phyloP scores from a whole-genome alignment of 2,113 vertebrate species.

The Ancistrus triradiatus region DNA sequence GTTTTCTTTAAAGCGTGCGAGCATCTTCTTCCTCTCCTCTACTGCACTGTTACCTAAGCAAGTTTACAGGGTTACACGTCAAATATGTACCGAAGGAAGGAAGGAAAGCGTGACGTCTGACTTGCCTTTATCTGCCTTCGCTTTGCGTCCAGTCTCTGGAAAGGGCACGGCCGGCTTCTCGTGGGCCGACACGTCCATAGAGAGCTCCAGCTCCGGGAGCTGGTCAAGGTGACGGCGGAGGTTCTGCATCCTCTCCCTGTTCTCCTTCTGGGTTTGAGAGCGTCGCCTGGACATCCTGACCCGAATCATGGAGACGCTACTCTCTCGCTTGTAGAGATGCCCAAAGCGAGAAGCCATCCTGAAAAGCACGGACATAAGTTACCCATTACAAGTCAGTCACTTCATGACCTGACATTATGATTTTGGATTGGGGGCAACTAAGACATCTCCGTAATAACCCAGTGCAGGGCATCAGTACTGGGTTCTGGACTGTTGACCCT shows the following conservation, averaged over 20 bases:
- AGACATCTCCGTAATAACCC: too few species aligned
- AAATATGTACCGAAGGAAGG: not conserved
- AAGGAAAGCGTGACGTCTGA: not conserved
- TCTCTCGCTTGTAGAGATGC: conserved; percentile 72
- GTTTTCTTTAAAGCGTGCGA: conserved; percentile 84
- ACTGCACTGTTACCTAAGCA: conserved; percentile 14
- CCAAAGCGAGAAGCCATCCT: conserved; percentile 73
- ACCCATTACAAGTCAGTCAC: too few species aligned
- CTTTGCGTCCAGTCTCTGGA: conserved; percentile 32
- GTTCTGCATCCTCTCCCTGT: conserved; percentile 73
- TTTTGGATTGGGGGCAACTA: too few species aligned
- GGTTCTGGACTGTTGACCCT: too few species aligned
- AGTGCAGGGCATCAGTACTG: too few species aligned
- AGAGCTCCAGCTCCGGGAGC: conserved; percentile 58
- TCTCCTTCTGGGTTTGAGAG: conserved; percentile 82
- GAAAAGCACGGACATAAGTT: too few species aligned
- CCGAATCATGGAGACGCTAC: conserved; percentile 78
- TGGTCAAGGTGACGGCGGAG: conserved; percentile 73
- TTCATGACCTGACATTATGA: too few species aligned
- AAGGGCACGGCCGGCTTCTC: conserved; percentile 47
- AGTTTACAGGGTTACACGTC: not conserved
- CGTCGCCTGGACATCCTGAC: conserved; percentile 77
- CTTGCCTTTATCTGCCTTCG: conserved; percentile 51
- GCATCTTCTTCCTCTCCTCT: conserved; percentile 76
- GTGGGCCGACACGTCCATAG: conserved; percentile 46